Conservation (phyloP, 2,797 vertebrate species). For the Danionella dracula region DNA sequence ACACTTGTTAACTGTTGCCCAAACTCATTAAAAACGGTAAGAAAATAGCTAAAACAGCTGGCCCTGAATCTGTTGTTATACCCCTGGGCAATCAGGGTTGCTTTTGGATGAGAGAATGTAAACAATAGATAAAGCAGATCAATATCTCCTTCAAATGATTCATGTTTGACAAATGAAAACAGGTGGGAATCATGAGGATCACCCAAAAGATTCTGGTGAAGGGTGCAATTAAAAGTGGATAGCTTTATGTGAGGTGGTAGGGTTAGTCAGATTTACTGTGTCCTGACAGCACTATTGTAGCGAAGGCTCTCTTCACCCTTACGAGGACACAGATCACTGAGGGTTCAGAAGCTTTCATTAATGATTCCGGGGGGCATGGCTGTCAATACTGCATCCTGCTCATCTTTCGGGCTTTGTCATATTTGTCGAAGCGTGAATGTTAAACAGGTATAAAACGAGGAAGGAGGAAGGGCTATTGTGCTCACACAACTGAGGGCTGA, state of each 20-base stretch:
- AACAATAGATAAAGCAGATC: conserved; percentile 42
- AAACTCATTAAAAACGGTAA: conserved; percentile 7
- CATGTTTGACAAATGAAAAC: conserved; percentile 46
- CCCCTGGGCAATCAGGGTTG: conserved; percentile 43
- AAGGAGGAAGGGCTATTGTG: neutral
- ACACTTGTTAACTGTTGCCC: conserved; percentile 16
- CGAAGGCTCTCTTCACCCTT: conserved; percentile 1
- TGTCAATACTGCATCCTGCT: neutral
- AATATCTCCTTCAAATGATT: conserved; percentile 46
- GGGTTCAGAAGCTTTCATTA: neutral
- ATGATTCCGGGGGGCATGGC: neutral
- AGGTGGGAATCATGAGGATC: conserved; percentile 33
- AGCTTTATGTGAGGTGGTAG: too few species aligned
- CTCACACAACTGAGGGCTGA: conserved; percentile 3
- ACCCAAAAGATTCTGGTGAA: neutral
- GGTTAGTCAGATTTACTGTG: neutral
- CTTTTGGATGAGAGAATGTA: conserved; percentile 21
- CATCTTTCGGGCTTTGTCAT: neutral
- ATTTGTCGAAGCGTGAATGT: neutral
- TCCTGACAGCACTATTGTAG: neutral
- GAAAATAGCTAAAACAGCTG: neutral
- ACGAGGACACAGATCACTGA: neutral
- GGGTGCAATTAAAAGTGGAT: conserved; percentile 2
- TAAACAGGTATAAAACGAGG: neutral
- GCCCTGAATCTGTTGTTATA: conserved; percentile 28